Percentiles rank a stretch among this genome's conserved stretches.
Conservation (phyloP, 2,797 vertebrate species). For the Phrynocephalus guinanensis region DNA sequence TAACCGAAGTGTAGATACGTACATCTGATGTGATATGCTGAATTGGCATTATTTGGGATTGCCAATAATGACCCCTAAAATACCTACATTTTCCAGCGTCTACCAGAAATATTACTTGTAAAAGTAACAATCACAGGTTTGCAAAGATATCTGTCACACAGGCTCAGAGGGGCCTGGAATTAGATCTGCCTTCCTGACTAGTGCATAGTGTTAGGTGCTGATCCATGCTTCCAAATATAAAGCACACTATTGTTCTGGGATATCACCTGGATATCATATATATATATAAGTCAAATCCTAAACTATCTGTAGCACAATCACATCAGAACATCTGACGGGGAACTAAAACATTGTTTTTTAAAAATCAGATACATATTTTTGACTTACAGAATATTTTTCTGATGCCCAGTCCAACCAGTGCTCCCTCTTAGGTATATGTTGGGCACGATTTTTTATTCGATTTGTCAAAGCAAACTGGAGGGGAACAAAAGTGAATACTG, state of each 20-base stretch:
- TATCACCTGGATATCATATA: background rate
- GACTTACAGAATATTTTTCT: slow-evolving; percentile 90
- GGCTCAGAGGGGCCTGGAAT: background rate
- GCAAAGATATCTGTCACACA: background rate
- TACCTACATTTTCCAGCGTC: background rate
- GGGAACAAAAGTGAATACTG: slow-evolving; percentile 37
- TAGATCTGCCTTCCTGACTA: background rate
- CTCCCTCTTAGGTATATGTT: slow-evolving; percentile 74
- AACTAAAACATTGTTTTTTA: background rate
- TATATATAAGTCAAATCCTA: too few species aligned
- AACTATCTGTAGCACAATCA: too few species aligned
- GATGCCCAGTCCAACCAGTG: slow-evolving; percentile 98
- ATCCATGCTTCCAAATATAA: too few species aligned
- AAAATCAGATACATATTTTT: background rate
- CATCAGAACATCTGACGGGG: background rate
- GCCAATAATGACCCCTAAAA: too few species aligned
- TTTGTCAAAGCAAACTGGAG: slow-evolving; percentile 90
- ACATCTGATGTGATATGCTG: too few species aligned
- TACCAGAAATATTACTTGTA: background rate
- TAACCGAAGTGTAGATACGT: background rate
- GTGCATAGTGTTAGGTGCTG: too few species aligned
- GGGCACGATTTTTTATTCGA: slow-evolving; percentile 82
- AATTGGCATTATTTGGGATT: background rate
- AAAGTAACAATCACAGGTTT: background rate
- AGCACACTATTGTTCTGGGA: background rate